Base-by-base conservation (phyloP, 2,888 invertebrate species). In the Chalcosyrphus nemorum region DNA sequence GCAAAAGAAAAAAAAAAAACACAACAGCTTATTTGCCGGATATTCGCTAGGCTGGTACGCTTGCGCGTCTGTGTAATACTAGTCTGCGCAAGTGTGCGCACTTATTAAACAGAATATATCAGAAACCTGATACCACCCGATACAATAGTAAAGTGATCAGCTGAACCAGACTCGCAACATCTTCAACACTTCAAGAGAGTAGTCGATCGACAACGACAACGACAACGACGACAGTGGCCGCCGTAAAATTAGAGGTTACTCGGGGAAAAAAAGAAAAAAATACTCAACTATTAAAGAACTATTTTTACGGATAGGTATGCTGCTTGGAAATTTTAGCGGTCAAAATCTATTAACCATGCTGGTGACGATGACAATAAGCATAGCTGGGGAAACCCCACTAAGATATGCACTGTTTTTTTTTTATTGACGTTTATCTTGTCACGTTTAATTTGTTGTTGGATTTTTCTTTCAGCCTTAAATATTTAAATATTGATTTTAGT, bases 351-450 rank as follows among this genome's bases (percentile, higher is more conserved):
- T 71, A 66, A 38, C 43, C 35, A 56, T 68, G 41, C 43, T 81
- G 61, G 75, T 63, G 81, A 47, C 65, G 50, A 47, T 52, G 41
- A 50, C 29, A 57, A n/a, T 59, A 43, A 65, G 21, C 63, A 77
- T 81, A 77, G 65, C n/a, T 76, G 81, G 81, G 81, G 81, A 77
- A 81, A 81, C 81, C 81, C 81, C 65, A 71, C n/a, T 70, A 45
- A 24, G 59, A 43, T 66, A 77, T 81, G 81, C 76, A 70, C 13
- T 59, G 7, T 38, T 27, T 57, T 17, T 27, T 57, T 17, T 47
- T 32, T 38, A 41, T 45, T 70, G 50, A 43, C 19, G 17, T 52
- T 38, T 29, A 43, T 45, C 21, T 70, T 57, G 63, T 63, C 63
- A 75, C 59, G 38, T 75, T 75, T 47, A n/a, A n/a, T 13, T 59